A percentile compares a stretch with the other conserved stretches of the same genome.
Evolutionary conservation across 1,140 invertebrate species (phyloP).

Genomic region (Arctopsyche grandis): DNA sequence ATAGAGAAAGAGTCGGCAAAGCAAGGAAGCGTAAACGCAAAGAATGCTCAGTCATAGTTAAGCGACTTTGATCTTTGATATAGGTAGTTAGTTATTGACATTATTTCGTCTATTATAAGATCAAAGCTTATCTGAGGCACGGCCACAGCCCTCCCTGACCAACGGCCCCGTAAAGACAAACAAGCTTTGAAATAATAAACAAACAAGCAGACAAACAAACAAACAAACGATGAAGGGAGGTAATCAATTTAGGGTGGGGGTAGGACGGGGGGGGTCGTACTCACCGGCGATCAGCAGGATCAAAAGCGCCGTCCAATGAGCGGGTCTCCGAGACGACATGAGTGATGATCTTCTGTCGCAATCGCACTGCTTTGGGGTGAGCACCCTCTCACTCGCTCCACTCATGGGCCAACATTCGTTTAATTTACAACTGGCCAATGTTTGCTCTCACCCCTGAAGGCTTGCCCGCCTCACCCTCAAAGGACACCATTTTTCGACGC

Average conservation of each 20-base stretch:
- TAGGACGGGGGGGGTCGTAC: not conserved
- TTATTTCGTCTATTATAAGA: constrained; percentile 10
- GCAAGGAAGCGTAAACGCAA: too few relatives aligned
- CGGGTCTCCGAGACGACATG: not conserved
- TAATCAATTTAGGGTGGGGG: not conserved
- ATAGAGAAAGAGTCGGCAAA: too few relatives aligned
- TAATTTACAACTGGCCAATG: not conserved
- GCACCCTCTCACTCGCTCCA: too few relatives aligned
- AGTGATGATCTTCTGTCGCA: not conserved
- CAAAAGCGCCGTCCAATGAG: constrained; percentile 26
- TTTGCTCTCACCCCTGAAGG: not conserved
- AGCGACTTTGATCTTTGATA: not conserved
- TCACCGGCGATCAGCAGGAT: constrained; percentile 34
- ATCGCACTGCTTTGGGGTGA: not conserved
- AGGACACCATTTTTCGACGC: not conserved
- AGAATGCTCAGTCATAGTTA: too few relatives aligned
- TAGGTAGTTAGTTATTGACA: not conserved
- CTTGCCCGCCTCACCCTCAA: not conserved
- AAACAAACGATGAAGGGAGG: not conserved
- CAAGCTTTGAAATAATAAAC: constrained; percentile 37
- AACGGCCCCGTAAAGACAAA: constrained; percentile 24
- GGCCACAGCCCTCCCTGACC: not conserved
- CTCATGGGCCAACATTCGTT: not conserved
- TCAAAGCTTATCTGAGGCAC: constrained; percentile 9
- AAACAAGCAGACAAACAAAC: constrained; percentile 29